Percentiles rank a stretch among this genome's conserved stretches.
phyloP scores from a whole-genome alignment of 2,113 vertebrate species.

The Oryzias javanicus region DNA sequence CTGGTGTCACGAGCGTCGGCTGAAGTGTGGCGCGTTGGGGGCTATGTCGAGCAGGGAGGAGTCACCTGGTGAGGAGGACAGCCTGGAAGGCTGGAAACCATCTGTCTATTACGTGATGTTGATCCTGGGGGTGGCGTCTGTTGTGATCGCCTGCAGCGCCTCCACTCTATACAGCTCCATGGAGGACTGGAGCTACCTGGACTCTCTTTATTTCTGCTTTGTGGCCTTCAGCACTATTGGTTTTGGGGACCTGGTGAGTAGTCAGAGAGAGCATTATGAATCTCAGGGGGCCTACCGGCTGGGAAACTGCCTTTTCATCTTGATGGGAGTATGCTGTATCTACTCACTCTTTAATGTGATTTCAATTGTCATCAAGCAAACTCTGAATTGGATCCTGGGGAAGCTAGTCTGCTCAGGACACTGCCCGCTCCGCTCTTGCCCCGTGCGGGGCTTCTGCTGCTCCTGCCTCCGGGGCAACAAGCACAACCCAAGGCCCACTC shows the following conservation, averaged over 20 bases:
- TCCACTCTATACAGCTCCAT: slow-evolving; percentile 77
- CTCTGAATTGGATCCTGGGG: slow-evolving; percentile 79
- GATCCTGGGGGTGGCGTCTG: slow-evolving; percentile 75
- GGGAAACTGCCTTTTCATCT: slow-evolving; percentile 78
- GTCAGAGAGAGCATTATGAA: slow-evolving; percentile 73
- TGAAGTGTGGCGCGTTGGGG: slow-evolving; percentile 58
- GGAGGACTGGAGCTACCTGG: slow-evolving; percentile 81
- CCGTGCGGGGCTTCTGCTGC: slow-evolving; percentile 50
- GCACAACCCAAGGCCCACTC: slow-evolving; percentile 35
- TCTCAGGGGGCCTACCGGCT: slow-evolving; percentile 76
- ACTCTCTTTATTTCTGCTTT: slow-evolving; percentile 81
- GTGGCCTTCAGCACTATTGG: slow-evolving; percentile 83
- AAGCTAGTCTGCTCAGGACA: slow-evolving; percentile 62
- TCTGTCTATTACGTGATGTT: slow-evolving; percentile 81
- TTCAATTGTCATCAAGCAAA: slow-evolving; percentile 82
- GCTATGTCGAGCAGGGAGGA: slow-evolving; percentile 53
- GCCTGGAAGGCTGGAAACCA: slow-evolving; percentile 79
- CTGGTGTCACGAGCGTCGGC: slow-evolving; percentile 75
- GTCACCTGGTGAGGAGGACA: slow-evolving; percentile 65
- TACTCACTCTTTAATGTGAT: slow-evolving; percentile 82
- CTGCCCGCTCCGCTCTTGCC: slow-evolving; percentile 55
- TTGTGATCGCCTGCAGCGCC: slow-evolving; percentile 77
- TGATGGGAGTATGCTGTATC: slow-evolving; percentile 81
- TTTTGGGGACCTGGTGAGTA: slow-evolving; percentile 81
- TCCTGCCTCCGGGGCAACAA: slow-evolving; percentile 53